phyloP scores from a whole-genome alignment of 2,797 vertebrate species.

The Chaetophractus vellerosus region DNA sequence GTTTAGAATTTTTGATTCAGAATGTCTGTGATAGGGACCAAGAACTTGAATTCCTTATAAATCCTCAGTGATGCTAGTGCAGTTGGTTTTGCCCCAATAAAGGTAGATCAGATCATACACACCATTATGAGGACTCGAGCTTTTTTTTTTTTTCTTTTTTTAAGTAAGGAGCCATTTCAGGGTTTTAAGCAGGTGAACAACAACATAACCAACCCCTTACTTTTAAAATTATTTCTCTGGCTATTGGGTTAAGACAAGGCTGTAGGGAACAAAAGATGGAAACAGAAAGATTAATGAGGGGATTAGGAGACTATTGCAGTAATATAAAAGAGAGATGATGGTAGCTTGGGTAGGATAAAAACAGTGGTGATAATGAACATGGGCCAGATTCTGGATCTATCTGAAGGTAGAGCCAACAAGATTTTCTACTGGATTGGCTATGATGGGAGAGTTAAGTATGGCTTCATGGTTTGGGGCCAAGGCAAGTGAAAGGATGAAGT shows the following conservation, averaged over 20 bases:
- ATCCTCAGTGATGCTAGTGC: too few relatives aligned
- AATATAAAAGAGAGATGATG: background rate
- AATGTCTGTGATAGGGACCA: too few relatives aligned
- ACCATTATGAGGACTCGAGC: background rate
- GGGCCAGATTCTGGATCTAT: background rate
- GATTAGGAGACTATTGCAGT: background rate
- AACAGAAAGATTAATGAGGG: background rate
- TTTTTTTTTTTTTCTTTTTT: background rate
- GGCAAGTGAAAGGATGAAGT: background rate
- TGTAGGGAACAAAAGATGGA: background rate
- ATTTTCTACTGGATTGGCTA: background rate
- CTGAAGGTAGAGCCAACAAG: background rate
- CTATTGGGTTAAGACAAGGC: background rate
- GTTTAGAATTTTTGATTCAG: too few relatives aligned
- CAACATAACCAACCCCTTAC: background rate
- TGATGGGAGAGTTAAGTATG: background rate
- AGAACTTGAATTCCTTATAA: too few relatives aligned
- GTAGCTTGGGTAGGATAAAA: background rate
- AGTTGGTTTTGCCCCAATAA: background rate
- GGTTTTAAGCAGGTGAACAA: background rate
- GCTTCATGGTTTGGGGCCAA: background rate
- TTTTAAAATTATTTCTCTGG: constrained; percentile 4
- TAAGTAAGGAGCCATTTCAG: background rate
- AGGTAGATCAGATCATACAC: background rate
- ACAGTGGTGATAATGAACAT: background rate